phyloP scores from a whole-genome alignment of 2,113 vertebrate species.

The Pteruthius melanotis region DNA sequence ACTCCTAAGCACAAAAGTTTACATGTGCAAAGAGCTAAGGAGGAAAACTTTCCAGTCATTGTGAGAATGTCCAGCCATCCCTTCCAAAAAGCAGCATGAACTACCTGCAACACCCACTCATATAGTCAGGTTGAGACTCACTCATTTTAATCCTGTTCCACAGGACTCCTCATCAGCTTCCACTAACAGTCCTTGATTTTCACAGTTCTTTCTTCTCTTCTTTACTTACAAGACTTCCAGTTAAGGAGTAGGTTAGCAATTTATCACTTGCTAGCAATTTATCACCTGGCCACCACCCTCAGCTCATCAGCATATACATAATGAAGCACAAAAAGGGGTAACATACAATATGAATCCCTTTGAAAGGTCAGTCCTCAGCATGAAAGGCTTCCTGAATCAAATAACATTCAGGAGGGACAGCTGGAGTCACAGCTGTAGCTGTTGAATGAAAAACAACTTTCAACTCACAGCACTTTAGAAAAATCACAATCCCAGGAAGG shows the following conservation, averaged over 20 bases:
- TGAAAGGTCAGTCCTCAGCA: background rate
- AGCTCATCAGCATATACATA: background rate
- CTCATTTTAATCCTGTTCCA: background rate
- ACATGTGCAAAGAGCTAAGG: background rate
- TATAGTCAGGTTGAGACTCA: background rate
- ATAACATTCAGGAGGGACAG: background rate
- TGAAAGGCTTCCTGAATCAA: background rate
- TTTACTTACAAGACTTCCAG: background rate
- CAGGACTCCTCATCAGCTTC: background rate
- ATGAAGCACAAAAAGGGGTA: background rate
- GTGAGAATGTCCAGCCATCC: background rate
- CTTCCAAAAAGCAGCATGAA: background rate
- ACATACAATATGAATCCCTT: background rate
- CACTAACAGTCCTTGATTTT: background rate
- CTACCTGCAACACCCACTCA: background rate
- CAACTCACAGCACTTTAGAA: background rate
- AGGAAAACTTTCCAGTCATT: background rate
- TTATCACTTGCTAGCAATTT: background rate
- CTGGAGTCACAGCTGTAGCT: slow-evolving; percentile 11
- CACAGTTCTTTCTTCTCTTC: background rate
- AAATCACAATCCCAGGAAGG: background rate
- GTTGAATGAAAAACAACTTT: background rate
- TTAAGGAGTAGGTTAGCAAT: background rate
- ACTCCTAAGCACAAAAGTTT: background rate
- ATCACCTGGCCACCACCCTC: background rate